Evolutionary conservation across 2,888 invertebrate genomes (phyloP), one percentile per base, ranked within the genome.

Genomic region (Cenopis cana): DNA sequence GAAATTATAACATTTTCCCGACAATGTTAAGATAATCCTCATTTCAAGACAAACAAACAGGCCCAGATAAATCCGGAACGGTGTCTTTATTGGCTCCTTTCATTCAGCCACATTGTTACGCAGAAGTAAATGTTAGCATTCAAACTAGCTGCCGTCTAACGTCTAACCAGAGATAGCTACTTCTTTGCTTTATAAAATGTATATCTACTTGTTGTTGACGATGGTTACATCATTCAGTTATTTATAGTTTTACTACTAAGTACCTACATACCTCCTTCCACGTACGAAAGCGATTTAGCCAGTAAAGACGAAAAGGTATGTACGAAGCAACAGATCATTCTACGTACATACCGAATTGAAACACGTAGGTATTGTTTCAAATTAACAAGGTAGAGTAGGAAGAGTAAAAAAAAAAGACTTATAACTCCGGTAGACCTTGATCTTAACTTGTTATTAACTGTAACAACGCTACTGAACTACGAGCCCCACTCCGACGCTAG

Each of bases 111-210:
- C 76, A 76, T 73, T 74, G 76, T 76, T 79, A 78, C 79, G 76
- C 80, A 81, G 77, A 81, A 82, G 81, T 84, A 82, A 85, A 62
- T 69, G 69, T 78, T 76, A 77, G 76, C 81, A 81, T 85, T 82
- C 78, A 80, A 84, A 85, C 79, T 78, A 78, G 79, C 33, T 33
- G 6, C 33, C 9, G 11, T 10, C 12, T 46, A 46, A 33, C 9
- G 11, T 10, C 12, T 46, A 46, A 33, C 12, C 29, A 14, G 29
- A 49, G 8, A 62, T 49, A 24, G 6, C n/a, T 2, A 3, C 6
- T 46, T 46, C 14, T 46, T 46, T n/a, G 6, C n/a, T 46, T 46
- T n/a, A n/a, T n/a, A n/a, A 46, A 46, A n/a, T n/a, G n/a, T 6
- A 14, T 46, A 4, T 8, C 46, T n/a, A 46, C 46, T n/a, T 46